Conservation (phyloP, 1,140 invertebrate species). For the Heliconius himera region DNA sequence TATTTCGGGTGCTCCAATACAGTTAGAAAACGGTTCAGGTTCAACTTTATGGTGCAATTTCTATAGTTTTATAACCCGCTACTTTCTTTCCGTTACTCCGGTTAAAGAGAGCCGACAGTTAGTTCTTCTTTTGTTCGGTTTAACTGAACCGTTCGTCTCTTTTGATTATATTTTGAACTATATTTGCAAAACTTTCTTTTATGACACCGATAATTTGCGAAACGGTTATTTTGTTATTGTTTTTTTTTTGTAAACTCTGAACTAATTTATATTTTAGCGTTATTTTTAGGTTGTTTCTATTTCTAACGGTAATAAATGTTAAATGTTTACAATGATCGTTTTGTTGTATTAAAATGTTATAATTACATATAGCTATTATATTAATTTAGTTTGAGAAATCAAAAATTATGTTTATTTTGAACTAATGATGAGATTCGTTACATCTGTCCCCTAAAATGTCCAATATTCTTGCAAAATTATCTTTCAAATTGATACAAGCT, state of each 20-base stretch:
- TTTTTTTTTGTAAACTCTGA: neutral
- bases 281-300: neutral
- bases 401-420: too few relatives aligned
- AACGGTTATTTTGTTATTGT: neutral
- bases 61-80: slow-evolving; percentile 68
- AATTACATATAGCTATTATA: neutral
- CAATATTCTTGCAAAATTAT: too few relatives aligned
- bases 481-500: too few relatives aligned
- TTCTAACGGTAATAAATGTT: neutral
- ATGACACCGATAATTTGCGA: slow-evolving; percentile 25
- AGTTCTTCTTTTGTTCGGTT: slow-evolving; percentile 38
- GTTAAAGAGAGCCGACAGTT: slow-evolving; percentile 60
- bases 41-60: slow-evolving; percentile 59
- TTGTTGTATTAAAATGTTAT: neutral
- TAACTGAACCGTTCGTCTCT: slow-evolving; percentile 31
- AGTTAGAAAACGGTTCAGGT: slow-evolving; percentile 49
- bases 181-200: slow-evolving; percentile 36
- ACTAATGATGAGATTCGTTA: too few relatives aligned
- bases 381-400: neutral
- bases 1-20: slow-evolving; percentile 40
- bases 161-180: slow-evolving; percentile 29
- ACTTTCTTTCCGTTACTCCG: slow-evolving; percentile 74
- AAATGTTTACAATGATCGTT: neutral
- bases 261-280: neutral
- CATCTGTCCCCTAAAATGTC: too few relatives aligned